These are phyloP conservation scores for Ashinkailepas kermadecensis DNA, from an alignment of 2,888 invertebrate species.

Conservation along the genomic window DNA sequence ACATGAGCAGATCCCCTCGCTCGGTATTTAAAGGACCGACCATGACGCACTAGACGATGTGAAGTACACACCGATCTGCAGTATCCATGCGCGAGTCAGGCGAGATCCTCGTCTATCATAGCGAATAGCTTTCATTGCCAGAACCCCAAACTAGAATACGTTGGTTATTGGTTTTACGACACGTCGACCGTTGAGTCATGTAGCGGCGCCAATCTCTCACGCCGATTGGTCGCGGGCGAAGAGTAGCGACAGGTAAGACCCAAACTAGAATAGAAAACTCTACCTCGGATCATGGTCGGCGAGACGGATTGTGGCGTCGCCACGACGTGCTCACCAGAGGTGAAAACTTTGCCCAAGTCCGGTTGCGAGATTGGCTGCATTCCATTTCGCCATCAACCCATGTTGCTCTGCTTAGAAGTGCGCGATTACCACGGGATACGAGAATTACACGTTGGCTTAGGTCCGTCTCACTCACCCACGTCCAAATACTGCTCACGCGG, in stretches of 20 bases:
- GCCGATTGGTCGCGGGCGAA: no score
- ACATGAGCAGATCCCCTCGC: no score
- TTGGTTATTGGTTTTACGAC: no score
- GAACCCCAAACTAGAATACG: constrained; percentile 41
- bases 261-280: constrained; percentile 43
- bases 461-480: constrained; percentile 27
- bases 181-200: no score
- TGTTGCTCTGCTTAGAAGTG: constrained; percentile 17
- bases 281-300: constrained; percentile 29
- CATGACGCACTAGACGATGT: constrained; percentile 39
- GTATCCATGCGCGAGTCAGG: constrained; percentile 45
- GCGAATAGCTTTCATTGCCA: constrained; percentile 48
- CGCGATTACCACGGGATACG: background rate
- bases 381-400: constrained; percentile 46
- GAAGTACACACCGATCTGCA: constrained; percentile 43
- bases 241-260: no score
- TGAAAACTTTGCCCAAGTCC: constrained; percentile 46
- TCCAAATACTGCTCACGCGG: constrained; percentile 29
- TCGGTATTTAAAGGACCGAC: constrained; percentile 15
- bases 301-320: constrained; percentile 42
- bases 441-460: constrained; percentile 34
- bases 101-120: constrained; percentile 11
- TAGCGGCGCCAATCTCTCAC: no score
- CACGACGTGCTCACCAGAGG: constrained; percentile 48
- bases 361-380: constrained; percentile 54